These are phyloP conservation scores for Scaptomyza montana DNA, from an alignment of 1,140 invertebrate genomes.

Conservation along the genomic window DNA sequence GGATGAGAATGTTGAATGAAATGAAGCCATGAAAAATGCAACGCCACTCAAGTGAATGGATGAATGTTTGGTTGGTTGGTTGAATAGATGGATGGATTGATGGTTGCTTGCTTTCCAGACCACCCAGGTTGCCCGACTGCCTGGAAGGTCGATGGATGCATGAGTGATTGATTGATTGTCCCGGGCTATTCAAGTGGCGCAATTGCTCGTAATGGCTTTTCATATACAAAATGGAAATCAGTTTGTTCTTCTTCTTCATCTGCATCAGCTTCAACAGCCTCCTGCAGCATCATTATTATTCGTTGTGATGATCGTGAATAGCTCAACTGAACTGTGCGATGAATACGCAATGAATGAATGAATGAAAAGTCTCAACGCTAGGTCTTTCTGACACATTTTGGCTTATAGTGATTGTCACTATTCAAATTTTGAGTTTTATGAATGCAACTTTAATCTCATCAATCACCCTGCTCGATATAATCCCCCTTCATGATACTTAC, in stretches of 20 bases:
- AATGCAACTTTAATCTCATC: background rate
- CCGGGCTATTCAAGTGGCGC: slow-evolving; percentile 62
- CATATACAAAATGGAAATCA: slow-evolving; percentile 80
- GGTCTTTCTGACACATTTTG: background rate
- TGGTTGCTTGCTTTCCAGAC: background rate
- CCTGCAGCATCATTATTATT: slow-evolving; percentile 13
- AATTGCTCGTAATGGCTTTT: slow-evolving; percentile 80
- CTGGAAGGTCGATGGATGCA: slow-evolving; percentile 8
- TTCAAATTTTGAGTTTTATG: no score
- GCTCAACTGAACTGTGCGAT: slow-evolving; percentile 2
- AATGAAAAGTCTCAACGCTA: background rate
- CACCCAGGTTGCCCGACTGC: slow-evolving; percentile 30
- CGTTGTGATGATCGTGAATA: slow-evolving; percentile 5
- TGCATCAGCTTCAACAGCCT: background rate
- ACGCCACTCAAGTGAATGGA: slow-evolving; percentile 71
- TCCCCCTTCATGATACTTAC: slow-evolving; percentile 85
- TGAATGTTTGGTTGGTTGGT: slow-evolving; percentile 37
- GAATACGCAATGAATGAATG: background rate
- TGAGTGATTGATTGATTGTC: slow-evolving; percentile 72
- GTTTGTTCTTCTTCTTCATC: background rate
- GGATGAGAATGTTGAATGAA: slow-evolving; percentile 43
- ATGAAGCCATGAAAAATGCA: slow-evolving; percentile 80
- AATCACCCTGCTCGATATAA: background rate
- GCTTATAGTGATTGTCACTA: background rate
- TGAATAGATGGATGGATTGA: slow-evolving; percentile 30